These are phyloP conservation scores for Abramis brama DNA, from an alignment of 2,113 vertebrate genomes.

Conservation along the genomic window DNA sequence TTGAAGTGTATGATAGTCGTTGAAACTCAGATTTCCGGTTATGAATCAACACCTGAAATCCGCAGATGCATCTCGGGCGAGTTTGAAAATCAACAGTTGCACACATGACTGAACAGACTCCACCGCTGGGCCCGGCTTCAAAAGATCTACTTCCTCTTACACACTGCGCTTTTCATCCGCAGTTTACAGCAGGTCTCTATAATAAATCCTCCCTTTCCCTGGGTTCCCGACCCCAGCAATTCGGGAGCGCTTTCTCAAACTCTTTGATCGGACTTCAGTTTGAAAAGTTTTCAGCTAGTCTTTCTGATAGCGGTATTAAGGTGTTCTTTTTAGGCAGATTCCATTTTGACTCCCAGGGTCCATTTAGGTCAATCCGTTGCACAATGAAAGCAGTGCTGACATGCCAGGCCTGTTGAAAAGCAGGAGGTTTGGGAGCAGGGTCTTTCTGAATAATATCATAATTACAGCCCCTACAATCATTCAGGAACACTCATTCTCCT, in stretches of 20 bases:
- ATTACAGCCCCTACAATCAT: conserved; percentile 38
- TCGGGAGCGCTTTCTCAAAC: neutral
- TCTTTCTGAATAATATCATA: conserved; percentile 51
- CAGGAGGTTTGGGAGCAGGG: neutral
- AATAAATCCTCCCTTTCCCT: neutral
- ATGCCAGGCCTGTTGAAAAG: conserved; percentile 19
- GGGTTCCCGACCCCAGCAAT: neutral
- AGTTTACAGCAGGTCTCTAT: conserved; percentile 24
- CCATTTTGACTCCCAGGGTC: conserved; percentile 3
- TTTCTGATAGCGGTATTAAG: conserved; percentile 30
- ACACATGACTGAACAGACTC: neutral
- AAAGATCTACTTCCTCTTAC: conserved; percentile 20
- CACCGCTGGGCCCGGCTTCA: neutral
- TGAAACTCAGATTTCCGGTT: neutral
- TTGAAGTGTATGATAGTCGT: neutral
- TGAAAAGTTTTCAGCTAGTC: conserved; percentile 39
- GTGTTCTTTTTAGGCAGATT: conserved; percentile 9
- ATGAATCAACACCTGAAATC: conserved; percentile 22
- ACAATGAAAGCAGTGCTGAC: conserved; percentile 9
- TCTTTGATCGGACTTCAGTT: conserved; percentile 28
- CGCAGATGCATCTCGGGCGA: neutral
- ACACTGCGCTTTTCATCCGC: neutral
- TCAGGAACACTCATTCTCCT: conserved; percentile 35
- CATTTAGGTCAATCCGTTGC: conserved; percentile 1
- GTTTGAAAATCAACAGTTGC: neutral